Evolutionary conservation across 30 jellyfish, hydroid and myxozoan genomes (phyloP).

Genomic region (Aurelia aurita complex sp. Pacific): DNA sequence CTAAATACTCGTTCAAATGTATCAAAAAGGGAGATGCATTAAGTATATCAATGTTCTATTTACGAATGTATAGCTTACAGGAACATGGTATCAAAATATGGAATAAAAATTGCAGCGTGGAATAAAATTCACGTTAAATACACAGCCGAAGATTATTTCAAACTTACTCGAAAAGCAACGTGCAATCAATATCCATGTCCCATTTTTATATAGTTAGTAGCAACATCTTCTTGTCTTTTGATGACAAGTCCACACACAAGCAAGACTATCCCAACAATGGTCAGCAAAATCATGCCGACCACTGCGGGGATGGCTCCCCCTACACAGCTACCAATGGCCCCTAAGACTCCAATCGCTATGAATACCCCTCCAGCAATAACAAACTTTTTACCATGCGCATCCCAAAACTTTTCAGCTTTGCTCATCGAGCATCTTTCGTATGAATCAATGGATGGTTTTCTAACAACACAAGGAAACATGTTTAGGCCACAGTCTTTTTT

Average conservation of each 20-base stretch:
- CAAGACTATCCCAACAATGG: slow-evolving; percentile 10
- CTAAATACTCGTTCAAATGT: no score
- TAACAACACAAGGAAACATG: slow-evolving; percentile 13
- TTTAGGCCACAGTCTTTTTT: not conserved
- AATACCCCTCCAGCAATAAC: not conserved
- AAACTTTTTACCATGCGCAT: slow-evolving; percentile 18
- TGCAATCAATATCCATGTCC: not conserved
- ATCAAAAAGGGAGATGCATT: no score
- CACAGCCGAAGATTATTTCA: no score
- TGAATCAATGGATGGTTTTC: slow-evolving; percentile 9
- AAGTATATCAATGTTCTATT: no score
- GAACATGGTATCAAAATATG: no score
- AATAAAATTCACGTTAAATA: no score
- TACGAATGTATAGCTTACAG: no score
- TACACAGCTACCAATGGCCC: no score
- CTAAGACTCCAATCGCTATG: slow-evolving; percentile 1
- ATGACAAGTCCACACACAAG: slow-evolving; percentile 15
- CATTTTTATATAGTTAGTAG: not conserved
- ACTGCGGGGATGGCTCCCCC: no score
- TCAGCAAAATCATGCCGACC: not conserved
- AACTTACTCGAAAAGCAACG: no score
- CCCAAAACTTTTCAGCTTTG: slow-evolving; percentile 19
- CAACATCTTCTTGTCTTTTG: not conserved
- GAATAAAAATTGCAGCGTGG: no score
- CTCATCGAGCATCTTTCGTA: slow-evolving; percentile 17